Conservation (phyloP, 2,888 invertebrate species). For the Linnaemya tessellans region DNA sequence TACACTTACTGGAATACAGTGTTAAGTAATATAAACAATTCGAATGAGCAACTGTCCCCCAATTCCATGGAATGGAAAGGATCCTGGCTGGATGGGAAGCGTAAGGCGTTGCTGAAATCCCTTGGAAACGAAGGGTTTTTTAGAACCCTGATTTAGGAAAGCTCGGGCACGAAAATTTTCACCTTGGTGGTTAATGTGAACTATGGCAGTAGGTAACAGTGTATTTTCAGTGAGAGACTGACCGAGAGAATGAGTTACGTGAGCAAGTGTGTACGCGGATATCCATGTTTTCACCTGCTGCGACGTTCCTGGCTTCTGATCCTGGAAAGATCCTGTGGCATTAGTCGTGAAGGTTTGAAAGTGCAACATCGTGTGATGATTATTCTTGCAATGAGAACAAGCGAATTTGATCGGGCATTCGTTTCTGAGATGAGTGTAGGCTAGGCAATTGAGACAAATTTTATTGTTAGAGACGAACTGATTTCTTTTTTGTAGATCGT, state of each 20-base stretch:
- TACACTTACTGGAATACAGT: conserved; percentile 1
- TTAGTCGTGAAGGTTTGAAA: neutral
- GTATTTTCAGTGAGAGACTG: neutral
- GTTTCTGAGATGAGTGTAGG: neutral
- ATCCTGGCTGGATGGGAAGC: conserved; percentile 1
- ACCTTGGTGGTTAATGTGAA: conserved; percentile 3
- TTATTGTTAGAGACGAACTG: neutral
- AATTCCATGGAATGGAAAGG: conserved; percentile 26
- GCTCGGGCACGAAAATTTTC: conserved; percentile 13
- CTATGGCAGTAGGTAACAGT: conserved; percentile 27
- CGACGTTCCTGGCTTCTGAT: neutral
- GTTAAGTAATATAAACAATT: conserved; percentile 20
- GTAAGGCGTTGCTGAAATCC: conserved; percentile 14
- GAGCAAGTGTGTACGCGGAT: neutral
- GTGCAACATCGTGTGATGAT: conserved; percentile 33
- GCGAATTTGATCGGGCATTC: neutral
- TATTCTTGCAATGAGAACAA: neutral
- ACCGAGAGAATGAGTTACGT: neutral
- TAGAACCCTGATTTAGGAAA: conserved; percentile 18
- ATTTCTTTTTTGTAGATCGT: neutral
- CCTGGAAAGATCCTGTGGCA: neutral
- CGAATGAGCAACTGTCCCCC: conserved; percentile 4
- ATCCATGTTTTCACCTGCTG: neutral
- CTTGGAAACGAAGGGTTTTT: conserved; percentile 23
- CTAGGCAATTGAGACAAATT: neutral